Base-by-base conservation (phyloP, 2,888 invertebrate species). In the Phanerotoma sp. region DNA sequence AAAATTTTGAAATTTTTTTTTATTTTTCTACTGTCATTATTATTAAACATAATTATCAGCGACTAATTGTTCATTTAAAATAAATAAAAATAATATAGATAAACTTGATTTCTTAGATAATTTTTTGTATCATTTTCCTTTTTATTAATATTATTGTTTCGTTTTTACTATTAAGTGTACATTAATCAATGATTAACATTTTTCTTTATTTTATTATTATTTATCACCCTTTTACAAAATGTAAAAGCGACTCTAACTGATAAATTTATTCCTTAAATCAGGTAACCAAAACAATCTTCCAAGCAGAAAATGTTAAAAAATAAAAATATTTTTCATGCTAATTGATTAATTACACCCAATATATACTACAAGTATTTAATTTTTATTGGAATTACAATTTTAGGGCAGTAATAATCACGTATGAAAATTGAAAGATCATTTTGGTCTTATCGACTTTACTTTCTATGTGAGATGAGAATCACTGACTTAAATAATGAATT, bases 401-500 rank as follows among this genome's bases (percentile, higher is more conserved):
- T 25, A 10, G 25, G 21, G 10, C 9, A 18, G 6, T 21, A 37
- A 44, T 45, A 40, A 46, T 33, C 51, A 30, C 37, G 28, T 16
- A 42, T 46, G 54, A 33, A 51, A 20, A 46, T 56, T 54, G 54
- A 56, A 58, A 58, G 51, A 57, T 61, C 56, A 49, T 56, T 51
- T 50, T 37, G 38, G 37, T 46, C 18, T 42, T 4, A 9, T 20
- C 22, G 30, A 10, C 50, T 21, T 52, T 37, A 40, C 15, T 45
- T 50, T 52, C 15, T 28, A 32, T 51, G 22, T 41, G 41, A 22
- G 22, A 41, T 41, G 41, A 22, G 22, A 25, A 25, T 25, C 25
- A 25, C 25, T 25, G 25, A 25, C 9, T 25, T 25, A 25, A 25
- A 25, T 51, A 30, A 41, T 55, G 55, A 56, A 50, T 44, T 16